These are phyloP conservation scores for Torymus aiolomorphi DNA, from an alignment of 2,888 invertebrate genomes.

Conservation along the genomic window DNA sequence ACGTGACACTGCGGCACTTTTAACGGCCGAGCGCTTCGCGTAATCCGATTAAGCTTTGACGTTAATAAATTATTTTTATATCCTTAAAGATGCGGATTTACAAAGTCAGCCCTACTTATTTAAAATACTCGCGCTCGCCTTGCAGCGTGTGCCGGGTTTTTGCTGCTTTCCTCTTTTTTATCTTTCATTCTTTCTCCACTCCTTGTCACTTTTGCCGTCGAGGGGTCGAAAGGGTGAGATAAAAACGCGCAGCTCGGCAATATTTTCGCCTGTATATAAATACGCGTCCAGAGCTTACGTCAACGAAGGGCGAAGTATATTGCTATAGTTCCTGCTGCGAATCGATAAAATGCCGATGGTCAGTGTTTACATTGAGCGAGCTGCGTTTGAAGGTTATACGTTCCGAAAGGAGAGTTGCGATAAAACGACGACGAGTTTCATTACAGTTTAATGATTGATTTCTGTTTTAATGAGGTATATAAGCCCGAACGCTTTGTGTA, in stretches of 20 bases:
- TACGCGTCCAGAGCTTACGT: conserved; percentile 3
- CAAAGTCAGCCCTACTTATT: conserved; percentile 42
- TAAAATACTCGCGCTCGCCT: conserved; percentile 5
- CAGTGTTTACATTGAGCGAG: conserved; percentile 7
- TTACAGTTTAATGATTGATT: no score
- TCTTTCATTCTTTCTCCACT: not conserved
- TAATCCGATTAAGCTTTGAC: conserved; percentile 55
- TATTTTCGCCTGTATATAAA: conserved; percentile 13
- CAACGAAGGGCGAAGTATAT: not conserved
- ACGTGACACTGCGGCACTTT: conserved; percentile 67
- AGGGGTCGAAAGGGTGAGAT: conserved; percentile 17
- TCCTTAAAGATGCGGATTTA: conserved; percentile 46
- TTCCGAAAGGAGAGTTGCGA: no score
- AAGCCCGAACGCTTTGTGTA: no score
- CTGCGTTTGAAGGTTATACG: not conserved
- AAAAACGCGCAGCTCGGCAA: not conserved
- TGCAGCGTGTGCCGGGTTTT: not conserved
- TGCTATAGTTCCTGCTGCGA: not conserved
- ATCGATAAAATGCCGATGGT: conserved; percentile 30
- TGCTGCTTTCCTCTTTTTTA: not conserved
- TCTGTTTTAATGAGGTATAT: no score
- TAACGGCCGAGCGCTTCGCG: conserved; percentile 57
- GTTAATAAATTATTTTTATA: conserved; percentile 54
- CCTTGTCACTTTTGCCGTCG: not conserved
- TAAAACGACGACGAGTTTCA: no score